Evolutionary conservation across 2,113 vertebrate species (phyloP).

Genomic region (Heteronetta atricapilla): DNA sequence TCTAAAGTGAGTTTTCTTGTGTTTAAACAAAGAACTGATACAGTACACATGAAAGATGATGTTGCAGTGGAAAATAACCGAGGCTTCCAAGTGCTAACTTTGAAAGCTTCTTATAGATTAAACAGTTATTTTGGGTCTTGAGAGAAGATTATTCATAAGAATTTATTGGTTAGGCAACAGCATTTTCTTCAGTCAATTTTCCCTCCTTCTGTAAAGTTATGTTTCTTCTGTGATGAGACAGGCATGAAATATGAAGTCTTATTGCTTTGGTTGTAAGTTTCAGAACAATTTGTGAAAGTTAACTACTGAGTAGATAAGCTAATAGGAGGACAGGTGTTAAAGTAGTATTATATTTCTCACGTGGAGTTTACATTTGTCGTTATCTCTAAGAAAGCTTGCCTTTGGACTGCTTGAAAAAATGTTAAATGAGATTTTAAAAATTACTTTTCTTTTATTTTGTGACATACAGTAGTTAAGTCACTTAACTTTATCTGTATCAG

Average conservation of each 20-base stretch:
- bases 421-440: background rate
- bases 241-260: background rate
- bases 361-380: background rate
- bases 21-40: background rate
- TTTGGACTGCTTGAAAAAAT: background rate
- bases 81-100: slow-evolving; percentile 49
- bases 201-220: background rate
- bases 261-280: background rate
- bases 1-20: background rate
- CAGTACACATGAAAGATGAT: background rate
- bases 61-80: slow-evolving; percentile 56
- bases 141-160: slow-evolving; percentile 40
- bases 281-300: background rate
- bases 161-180: slow-evolving; percentile 32
- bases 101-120: slow-evolving; percentile 65
- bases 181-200: background rate
- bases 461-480: background rate
- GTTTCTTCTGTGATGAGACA: background rate
- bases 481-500: background rate
- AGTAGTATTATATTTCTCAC: background rate
- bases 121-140: slow-evolving; percentile 29
- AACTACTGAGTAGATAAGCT: background rate
- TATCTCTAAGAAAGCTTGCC: background rate
- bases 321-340: background rate
- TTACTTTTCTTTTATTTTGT: background rate